These are phyloP conservation scores for Aphaenogaster floridana DNA, from an alignment of 1,140 invertebrate genomes.

Conservation along the genomic window DNA sequence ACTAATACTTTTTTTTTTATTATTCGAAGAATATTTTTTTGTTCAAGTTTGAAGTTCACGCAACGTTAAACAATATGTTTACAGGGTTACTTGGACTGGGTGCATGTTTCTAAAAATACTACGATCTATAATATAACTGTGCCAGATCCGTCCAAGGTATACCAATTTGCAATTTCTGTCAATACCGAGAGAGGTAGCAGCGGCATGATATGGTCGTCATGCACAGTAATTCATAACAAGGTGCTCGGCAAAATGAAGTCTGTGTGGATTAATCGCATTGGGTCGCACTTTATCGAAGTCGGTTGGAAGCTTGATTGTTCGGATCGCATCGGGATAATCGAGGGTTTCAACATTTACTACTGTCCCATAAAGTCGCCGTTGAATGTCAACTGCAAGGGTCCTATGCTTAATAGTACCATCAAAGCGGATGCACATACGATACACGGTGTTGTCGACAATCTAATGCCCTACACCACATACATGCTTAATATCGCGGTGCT, in stretches of 20 bases:
- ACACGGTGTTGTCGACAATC: conserved; percentile 82
- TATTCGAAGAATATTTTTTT: not conserved
- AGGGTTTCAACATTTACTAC: conserved; percentile 90
- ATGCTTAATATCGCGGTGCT: conserved; percentile 91
- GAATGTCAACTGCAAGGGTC: conserved; percentile 85
- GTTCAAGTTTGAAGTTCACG: not conserved
- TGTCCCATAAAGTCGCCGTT: conserved; percentile 89
- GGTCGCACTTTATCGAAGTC: conserved; percentile 88
- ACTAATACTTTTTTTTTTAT: conserved; percentile 17
- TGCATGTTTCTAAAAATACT: conserved; percentile 84
- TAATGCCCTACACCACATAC: conserved; percentile 94
- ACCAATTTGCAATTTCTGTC: conserved; percentile 91
- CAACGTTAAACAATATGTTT: conserved; percentile 13
- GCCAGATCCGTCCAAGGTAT: conserved; percentile 85
- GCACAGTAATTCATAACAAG: conserved; percentile 91
- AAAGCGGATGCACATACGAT: conserved; percentile 82
- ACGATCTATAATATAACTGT: conserved; percentile 87
- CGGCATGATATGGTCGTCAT: conserved; percentile 93
- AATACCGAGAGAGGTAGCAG: conserved; percentile 89
- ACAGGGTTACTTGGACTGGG: conserved; percentile 89
- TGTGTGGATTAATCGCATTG: conserved; percentile 88
- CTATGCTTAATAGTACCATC: conserved; percentile 86
- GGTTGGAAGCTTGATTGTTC: conserved; percentile 91
- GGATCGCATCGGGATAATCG: conserved; percentile 89
- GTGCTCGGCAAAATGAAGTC: conserved; percentile 90